phyloP scores from a whole-genome alignment of 2,888 invertebrate genomes.

The Aleiodes testaceus region DNA sequence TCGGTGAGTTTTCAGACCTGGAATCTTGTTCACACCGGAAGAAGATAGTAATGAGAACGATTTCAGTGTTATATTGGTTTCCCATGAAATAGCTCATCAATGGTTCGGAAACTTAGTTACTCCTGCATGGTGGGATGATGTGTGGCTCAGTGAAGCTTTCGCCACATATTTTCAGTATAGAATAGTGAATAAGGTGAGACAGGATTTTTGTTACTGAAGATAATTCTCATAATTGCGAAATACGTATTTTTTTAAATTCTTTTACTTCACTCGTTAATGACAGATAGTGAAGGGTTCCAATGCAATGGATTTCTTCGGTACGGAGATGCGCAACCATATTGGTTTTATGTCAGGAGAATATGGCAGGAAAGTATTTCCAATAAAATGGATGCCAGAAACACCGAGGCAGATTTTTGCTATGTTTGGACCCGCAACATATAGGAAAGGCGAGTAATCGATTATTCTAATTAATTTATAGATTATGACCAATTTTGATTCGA shows the following conservation, averaged over 20 bases:
- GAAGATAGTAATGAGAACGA: not conserved
- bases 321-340: conserved; percentile 64
- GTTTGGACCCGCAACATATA: conserved; percentile 77
- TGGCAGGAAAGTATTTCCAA: conserved; percentile 67
- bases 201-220: conserved; percentile 66
- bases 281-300: conserved; percentile 45
- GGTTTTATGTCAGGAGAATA: conserved; percentile 56
- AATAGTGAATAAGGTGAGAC: conserved; percentile 60
- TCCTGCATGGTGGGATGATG: conserved; percentile 49
- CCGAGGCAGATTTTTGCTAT: conserved; percentile 74
- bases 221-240: conserved; percentile 63
- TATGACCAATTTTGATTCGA: no score
- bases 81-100: conserved; percentile 47
- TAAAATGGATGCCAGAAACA: conserved; percentile 74
- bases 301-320: conserved; percentile 75
- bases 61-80: conserved; percentile 20
- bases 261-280: no score
- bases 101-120: conserved; percentile 52
- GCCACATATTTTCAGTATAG: conserved; percentile 50
- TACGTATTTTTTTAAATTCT: no score
- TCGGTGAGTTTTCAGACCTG: not conserved
- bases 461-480: no score
- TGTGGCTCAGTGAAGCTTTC: conserved; percentile 50
- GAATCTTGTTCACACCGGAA: not conserved
- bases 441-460: conserved; percentile 73